phyloP scores from a whole-genome alignment of 2,113 vertebrate genomes.

The Tricholaema leucomelas region DNA sequence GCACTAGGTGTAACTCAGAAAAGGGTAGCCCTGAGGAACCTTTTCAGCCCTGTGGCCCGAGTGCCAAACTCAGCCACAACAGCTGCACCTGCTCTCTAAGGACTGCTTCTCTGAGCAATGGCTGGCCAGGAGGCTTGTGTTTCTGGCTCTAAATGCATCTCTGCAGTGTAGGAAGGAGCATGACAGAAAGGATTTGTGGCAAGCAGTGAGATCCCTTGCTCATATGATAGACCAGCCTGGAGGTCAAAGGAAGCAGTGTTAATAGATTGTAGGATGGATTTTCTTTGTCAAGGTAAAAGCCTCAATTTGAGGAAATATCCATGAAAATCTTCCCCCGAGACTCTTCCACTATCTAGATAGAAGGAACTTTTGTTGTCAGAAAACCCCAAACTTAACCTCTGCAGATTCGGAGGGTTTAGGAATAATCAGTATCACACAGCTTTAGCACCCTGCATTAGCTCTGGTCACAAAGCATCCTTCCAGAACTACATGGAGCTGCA shows the following conservation, averaged over 20 bases:
- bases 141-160: not conserved
- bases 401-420: not conserved
- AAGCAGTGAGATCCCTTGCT: not conserved
- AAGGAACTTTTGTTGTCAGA: not conserved
- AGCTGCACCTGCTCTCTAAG: not conserved
- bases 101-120: fast-evolving
- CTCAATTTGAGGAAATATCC: not conserved
- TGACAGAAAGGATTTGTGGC: not conserved
- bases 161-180: not conserved
- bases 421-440: not conserved
- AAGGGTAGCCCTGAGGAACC: not conserved
- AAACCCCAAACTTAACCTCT: not conserved
- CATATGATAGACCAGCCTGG: not conserved
- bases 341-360: not conserved
- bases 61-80: not conserved
- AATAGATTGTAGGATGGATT: not conserved
- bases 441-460: not conserved
- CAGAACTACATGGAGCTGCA: not conserved
- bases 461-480: not conserved
- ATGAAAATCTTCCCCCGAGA: not conserved
- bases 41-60: not conserved
- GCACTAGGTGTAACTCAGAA: not conserved
- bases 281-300: not conserved
- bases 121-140: not conserved
- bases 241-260: not conserved